Evolutionary conservation across 2,797 vertebrate genomes (phyloP).

Genomic region (Pseudochirops cupreus): DNA sequence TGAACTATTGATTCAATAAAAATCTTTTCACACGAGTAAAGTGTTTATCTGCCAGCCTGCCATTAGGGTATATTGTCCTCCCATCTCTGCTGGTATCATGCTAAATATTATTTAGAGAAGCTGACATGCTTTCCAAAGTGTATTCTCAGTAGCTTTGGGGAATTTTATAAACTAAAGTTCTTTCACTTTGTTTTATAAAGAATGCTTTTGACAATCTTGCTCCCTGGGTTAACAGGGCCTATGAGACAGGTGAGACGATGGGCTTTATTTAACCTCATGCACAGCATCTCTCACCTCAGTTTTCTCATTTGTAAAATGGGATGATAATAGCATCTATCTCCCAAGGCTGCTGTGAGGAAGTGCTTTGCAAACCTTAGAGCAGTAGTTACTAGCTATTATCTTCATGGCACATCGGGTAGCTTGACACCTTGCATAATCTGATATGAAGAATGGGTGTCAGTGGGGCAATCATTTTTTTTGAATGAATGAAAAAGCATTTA

Average conservation of each 20-base stretch:
- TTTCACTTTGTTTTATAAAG: not conserved
- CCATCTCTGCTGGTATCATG: not conserved
- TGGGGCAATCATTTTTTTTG: not conserved
- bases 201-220: not conserved
- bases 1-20: not conserved
- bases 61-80: not conserved
- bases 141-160: not conserved
- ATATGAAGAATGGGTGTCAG: not conserved
- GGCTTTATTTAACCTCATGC: not conserved
- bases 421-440: not conserved
- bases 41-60: not conserved
- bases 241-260: not conserved
- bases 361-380: not conserved
- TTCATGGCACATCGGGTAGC: not conserved
- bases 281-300: not conserved
- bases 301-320: not conserved
- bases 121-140: not conserved
- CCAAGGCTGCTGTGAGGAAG: not conserved
- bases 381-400: no score
- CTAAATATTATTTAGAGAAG: not conserved
- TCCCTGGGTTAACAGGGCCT: not conserved
- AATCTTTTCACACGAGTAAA: not conserved
- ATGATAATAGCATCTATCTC: not conserved
- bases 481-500: not conserved
- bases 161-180: not conserved